phyloP scores from a whole-genome alignment of 2,113 vertebrate species.

The Camelus bactrianus region DNA sequence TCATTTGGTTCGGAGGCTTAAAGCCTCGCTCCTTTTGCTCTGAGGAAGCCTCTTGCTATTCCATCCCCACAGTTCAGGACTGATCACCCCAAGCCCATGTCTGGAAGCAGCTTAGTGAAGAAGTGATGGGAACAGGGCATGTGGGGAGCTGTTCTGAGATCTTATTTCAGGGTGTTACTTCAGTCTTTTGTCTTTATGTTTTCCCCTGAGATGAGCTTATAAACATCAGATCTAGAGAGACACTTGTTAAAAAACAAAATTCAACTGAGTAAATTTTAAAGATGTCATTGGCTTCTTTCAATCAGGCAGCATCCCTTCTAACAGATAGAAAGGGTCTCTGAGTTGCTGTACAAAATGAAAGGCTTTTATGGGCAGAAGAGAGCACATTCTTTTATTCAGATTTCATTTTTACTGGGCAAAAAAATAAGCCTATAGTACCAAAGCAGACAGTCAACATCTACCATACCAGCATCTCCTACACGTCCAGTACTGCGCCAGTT shows the following conservation, averaged over 20 bases:
- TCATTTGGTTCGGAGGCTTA: neutral
- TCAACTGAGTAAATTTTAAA: neutral
- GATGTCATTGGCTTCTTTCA: neutral
- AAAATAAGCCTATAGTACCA: neutral
- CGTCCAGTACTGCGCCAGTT: neutral
- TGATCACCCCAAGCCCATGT: conserved; percentile 47
- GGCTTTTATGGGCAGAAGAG: neutral
- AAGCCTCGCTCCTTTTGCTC: neutral
- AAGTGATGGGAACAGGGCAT: neutral
- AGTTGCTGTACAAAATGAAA: neutral
- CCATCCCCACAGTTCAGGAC: conserved; percentile 81
- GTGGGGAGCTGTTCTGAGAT: neutral
- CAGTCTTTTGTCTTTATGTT: neutral
- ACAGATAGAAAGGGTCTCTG: neutral
- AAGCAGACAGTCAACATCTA: neutral
- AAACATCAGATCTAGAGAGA: neutral
- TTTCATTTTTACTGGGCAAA: neutral
- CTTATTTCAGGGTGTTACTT: neutral
- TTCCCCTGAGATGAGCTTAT: neutral
- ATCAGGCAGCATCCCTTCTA: neutral
- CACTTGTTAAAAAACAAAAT: neutral
- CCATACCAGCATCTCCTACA: neutral
- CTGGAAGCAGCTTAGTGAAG: conserved; percentile 75
- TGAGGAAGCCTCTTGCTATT: neutral
- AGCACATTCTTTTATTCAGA: neutral